Evolutionary conservation across 2,888 invertebrate genomes (phyloP).

Genomic region (Leptopilina syphax): DNA sequence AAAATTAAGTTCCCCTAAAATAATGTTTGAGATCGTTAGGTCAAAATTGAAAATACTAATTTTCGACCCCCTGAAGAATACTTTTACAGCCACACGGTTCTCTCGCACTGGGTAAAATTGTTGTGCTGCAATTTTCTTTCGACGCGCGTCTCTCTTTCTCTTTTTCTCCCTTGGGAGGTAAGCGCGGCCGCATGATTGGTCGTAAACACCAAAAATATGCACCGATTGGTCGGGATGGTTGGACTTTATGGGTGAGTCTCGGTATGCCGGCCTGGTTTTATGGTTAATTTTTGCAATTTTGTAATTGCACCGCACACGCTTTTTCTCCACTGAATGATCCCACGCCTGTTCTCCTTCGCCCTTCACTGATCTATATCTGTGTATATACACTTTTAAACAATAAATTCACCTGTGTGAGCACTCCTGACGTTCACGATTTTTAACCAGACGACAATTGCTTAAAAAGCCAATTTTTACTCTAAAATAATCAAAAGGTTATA

Average conservation of each 20-base stretch:
- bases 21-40: neutral
- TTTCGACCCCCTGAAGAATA: conserved; percentile 44
- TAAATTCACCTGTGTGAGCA: no score
- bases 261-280: conserved; percentile 66
- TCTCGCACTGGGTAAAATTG: conserved; percentile 69
- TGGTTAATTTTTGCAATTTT: conserved; percentile 73
- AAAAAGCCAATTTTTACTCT: no score
- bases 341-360: neutral
- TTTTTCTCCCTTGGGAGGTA: conserved; percentile 31
- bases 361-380: no score
- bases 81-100: conserved; percentile 64
- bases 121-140: conserved; percentile 73
- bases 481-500: no score
- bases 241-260: conserved; percentile 65
- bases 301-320: conserved; percentile 65
- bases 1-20: no score
- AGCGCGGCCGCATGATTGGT: conserved; percentile 71
- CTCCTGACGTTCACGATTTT: no score
- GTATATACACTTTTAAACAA: no score
- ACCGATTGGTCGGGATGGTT: conserved; percentile 69
- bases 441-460: no score
- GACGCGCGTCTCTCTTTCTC: conserved; percentile 38
- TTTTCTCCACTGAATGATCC: conserved; percentile 17
- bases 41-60: conserved; percentile 52
- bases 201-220: conserved; percentile 76